Base-by-base conservation (phyloP, 1,140 invertebrate genomes). In the Zaprionus vittiger region DNA sequence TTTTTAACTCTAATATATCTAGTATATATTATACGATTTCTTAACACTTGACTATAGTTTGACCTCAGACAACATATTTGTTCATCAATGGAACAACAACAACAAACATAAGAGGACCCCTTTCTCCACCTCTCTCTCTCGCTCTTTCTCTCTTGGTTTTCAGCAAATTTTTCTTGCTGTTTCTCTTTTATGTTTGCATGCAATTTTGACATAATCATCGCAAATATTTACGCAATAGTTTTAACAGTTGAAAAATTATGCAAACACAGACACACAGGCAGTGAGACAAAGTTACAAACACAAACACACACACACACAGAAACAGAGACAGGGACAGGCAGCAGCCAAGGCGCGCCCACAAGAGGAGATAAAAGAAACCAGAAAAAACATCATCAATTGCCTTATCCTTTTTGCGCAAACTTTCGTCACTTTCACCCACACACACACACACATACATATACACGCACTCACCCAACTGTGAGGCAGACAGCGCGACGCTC, bases 401-500 rank as follows among this genome's bases (percentile, higher is more conserved):
- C 56, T 62, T 83, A 84, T 89, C 81, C 84, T 84, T 89, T 81
- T 85, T 79, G 57, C 44, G 49, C 68, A 79, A 81, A 47, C 79
- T 85, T 76, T 84, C 61, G 73, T 87, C 80, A 87, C 83, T 80
- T 87, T 86, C 80, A 74, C 81, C 77, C 71, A 82, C 71, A 70
- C 79, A 66, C 60, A 52, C 37, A 73, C 24, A 54, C 20, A 55
- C 60, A 66, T 60, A 72, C 28, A 63, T 55, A 79, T 4, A 20
- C 7, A 17, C 41, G 9, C 41, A 47, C 41, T 47, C 41, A 47
- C 41, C 41, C 62, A 64, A 59, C 17, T 73, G 26, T 54, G 52
- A 77, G 78, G 75, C 84, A 87, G 84, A 87, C 84, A 89, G 84
- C 84, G 62, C 84, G 84, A 81, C 84, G 84, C 84, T 70, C 55